phyloP scores from a whole-genome alignment of 2,888 invertebrate species.

The Chrysolina americana region DNA sequence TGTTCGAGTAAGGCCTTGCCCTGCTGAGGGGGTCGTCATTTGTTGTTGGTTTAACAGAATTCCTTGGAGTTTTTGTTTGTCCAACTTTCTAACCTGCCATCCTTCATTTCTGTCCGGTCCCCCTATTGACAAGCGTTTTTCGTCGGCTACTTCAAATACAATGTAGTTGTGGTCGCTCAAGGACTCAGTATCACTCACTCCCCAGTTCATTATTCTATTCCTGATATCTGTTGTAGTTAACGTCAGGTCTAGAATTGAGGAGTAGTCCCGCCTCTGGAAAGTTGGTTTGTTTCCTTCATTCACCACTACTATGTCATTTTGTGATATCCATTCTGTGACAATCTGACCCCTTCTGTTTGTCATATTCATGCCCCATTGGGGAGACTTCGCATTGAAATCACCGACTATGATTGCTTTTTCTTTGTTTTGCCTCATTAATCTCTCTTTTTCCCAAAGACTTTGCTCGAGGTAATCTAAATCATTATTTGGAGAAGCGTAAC shows the following conservation, averaged over 20 bases:
- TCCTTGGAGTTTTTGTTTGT: not conserved
- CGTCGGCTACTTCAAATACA: not conserved
- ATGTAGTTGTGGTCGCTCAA: not conserved
- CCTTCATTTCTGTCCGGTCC: not conserved
- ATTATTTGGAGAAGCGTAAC: constrained; percentile 13
- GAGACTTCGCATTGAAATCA: too few species aligned
- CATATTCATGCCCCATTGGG: too few species aligned
- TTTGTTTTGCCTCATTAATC: not conserved
- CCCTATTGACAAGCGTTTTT: not conserved
- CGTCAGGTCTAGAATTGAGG: too few species aligned
- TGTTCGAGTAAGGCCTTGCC: not conserved
- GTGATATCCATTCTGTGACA: too few species aligned
- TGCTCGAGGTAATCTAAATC: not conserved
- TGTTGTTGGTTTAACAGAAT: not conserved
- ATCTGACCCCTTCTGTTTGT: too few species aligned
- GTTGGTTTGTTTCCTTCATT: too few species aligned
- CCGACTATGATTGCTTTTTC: too few species aligned
- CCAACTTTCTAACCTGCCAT: not conserved
- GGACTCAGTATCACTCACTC: not conserved
- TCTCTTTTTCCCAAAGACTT: not conserved
- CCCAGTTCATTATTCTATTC: not conserved
- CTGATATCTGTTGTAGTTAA: not conserved
- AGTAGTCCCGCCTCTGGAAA: too few species aligned
- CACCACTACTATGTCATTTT: too few species aligned
- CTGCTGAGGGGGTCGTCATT: not conserved